Conservation (phyloP, 2,113 vertebrate species). For the Nothocercus julius region DNA sequence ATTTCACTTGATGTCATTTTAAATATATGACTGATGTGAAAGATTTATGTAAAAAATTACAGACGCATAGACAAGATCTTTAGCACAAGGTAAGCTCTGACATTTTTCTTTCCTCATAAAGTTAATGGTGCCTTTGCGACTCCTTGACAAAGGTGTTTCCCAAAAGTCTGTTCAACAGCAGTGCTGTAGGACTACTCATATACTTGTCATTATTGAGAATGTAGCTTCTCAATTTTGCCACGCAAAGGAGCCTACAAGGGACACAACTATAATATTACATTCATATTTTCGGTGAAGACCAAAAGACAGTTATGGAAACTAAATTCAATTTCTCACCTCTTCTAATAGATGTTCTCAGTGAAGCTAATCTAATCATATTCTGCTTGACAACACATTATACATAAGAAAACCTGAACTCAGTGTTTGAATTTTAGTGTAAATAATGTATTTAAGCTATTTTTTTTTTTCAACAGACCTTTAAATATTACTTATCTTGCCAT, state of each 20-base stretch:
- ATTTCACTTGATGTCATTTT: neutral
- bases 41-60: neutral
- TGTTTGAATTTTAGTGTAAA: neutral
- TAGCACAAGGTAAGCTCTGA: neutral
- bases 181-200: neutral
- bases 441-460: neutral
- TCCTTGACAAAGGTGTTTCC: neutral
- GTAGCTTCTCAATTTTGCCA: too few species aligned
- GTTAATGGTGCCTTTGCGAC: accelerated
- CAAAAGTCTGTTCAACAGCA: neutral
- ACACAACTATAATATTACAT: neutral
- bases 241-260: too few species aligned
- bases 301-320: neutral
- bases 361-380: neutral
- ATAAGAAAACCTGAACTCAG: neutral
- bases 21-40: neutral
- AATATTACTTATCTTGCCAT: neutral
- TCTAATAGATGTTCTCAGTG: neutral
- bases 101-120: neutral
- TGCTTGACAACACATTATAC: neutral
- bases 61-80: accelerated
- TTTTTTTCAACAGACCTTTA: neutral
- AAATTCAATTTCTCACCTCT: neutral
- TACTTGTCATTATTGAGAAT: neutral
- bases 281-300: neutral